Percentiles rank a stretch among this genome's conserved stretches.
Conservation (phyloP, 2,888 invertebrate genomes). For the Ypsolopha sequella region DNA sequence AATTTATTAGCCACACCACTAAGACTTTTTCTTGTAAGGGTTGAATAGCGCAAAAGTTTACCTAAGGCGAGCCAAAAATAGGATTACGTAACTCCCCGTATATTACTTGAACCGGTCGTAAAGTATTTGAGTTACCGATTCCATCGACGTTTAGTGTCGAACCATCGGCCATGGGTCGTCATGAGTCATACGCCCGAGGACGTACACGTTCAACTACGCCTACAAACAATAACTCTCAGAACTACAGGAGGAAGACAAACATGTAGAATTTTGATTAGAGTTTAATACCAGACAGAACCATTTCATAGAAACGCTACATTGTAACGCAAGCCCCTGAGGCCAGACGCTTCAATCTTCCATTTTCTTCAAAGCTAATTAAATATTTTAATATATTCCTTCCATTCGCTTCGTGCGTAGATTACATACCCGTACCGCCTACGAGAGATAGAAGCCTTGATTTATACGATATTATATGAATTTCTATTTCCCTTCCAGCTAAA, state of each 20-base stretch:
- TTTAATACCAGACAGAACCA: conserved; percentile 37
- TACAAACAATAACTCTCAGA: conserved; percentile 28
- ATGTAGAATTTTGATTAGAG: conserved; percentile 46
- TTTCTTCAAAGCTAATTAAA: conserved; percentile 48
- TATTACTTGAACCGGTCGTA: conserved; percentile 57
- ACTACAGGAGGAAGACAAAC: conserved; percentile 10
- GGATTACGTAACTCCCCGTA: conserved; percentile 61
- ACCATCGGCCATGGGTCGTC: conserved; percentile 48
- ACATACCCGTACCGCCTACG: conserved; percentile 1
- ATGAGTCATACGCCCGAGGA: conserved; percentile 59
- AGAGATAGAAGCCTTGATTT: conserved; percentile 2
- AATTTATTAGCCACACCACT: neutral
- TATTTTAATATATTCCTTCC: conserved; percentile 57
- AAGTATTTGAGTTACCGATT: conserved; percentile 63
- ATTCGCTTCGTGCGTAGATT: conserved; percentile 13
- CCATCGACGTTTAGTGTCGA: conserved; percentile 59
- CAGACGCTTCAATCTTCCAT: conserved; percentile 18
- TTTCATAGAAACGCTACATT: conserved; percentile 41
- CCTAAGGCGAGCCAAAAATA: conserved; percentile 25
- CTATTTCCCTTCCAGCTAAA: neutral
- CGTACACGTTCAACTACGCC: conserved; percentile 46
- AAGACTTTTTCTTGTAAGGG: neutral
- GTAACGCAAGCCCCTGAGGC: conserved; percentile 20
- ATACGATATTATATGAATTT: conserved; percentile 4
- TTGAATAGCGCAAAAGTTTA: neutral